Percentiles rank a stretch among this genome's conserved stretches.
Conservation (phyloP, 2,113 vertebrate genomes). For the Nycticorax nycticorax region DNA sequence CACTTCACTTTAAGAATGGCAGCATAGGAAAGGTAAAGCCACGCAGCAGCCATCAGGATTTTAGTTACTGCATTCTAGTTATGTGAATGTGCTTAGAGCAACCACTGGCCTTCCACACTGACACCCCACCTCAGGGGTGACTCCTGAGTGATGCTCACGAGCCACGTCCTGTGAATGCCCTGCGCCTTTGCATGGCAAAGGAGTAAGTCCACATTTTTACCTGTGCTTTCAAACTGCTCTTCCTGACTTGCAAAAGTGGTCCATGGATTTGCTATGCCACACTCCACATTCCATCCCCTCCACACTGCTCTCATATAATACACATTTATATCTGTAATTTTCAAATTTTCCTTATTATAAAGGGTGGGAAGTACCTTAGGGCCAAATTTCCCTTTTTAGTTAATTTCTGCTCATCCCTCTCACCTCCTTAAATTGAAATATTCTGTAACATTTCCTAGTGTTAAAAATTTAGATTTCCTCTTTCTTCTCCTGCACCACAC, state of each 20-base stretch:
- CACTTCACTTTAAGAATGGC: neutral
- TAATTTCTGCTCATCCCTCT: neutral
- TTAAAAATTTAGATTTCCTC: neutral
- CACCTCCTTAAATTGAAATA: neutral
- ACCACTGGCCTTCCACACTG: neutral
- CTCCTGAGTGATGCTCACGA: neutral
- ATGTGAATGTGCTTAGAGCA: neutral
- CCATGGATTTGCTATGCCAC: neutral
- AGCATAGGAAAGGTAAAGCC: neutral
- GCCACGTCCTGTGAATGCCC: neutral
- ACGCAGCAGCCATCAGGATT: neutral
- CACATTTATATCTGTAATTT: neutral
- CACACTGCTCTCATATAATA: neutral
- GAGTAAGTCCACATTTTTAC: neutral
- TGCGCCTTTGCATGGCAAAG: neutral
- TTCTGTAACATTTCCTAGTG: neutral
- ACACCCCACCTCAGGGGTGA: neutral
- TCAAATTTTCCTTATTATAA: neutral
- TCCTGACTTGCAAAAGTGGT: neutral
- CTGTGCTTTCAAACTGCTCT: neutral
- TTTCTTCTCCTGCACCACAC: neutral
- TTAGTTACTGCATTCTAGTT: neutral
- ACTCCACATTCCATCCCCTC: neutral
- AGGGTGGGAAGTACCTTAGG: neutral
- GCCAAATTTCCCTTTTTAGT: neutral